Base-by-base conservation (phyloP, 1,140 invertebrate species). In the Wiebesia pumilae region DNA sequence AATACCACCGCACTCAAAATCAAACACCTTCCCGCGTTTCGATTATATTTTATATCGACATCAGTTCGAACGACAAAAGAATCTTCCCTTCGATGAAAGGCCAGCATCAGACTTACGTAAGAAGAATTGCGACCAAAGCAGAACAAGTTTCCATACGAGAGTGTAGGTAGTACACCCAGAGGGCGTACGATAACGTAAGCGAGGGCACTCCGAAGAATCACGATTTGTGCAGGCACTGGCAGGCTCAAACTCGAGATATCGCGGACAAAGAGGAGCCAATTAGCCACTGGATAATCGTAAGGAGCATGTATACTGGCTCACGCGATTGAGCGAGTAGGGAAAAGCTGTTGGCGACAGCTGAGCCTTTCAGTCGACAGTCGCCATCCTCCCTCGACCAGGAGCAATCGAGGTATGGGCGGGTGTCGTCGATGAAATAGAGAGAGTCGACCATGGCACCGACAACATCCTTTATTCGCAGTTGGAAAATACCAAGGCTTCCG, bases 261-360 rank as follows among this genome's bases (percentile, higher is more conserved):
- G 43, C 35, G 43, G 33, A 73, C 75, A 87, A 87, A 80, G 67
- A 30, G 35, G 65, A 84, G 81, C 73, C 81, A 87, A 84, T 87
- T 87, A 87, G 75, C 65, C 71, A 82, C 2, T 83, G 43, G 80
- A 83, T 87, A 62, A 80, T 73, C 19, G 81, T 71, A 71, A 38
- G 82, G 71, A 81, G 80, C 33, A 65, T 62, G 19, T 47, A 79
- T 65, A 54, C 51, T 58, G 33, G 65, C 40, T 27, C 33, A 10
- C 21, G 47, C 19, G 54, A 35, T 51, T 14, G 58, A 30, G 27
- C 9, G 43, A 21, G n/a, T 27, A 16, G 10, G 21, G 14, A 19
- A 65, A 51, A 58, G 38, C 75, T 83, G 81, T 35, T 67, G 0
- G 3, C 43, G 81, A 83, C 85, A 83, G 58, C 62, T 79, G 43